Conservation (phyloP, 2,888 invertebrate genomes). For the Lacanobia oleracea region DNA sequence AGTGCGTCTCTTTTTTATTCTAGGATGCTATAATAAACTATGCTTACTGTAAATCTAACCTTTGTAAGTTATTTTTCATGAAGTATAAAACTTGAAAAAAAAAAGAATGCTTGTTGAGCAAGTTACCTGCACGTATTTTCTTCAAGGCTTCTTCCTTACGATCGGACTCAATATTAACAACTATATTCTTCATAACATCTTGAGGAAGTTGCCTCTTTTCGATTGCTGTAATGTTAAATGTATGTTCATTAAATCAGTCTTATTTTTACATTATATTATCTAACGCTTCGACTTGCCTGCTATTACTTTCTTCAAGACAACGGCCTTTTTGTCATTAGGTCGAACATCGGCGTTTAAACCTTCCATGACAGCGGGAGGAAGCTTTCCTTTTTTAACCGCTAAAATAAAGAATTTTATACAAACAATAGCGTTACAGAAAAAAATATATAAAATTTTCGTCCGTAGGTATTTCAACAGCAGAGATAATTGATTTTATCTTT, state of each 20-base stretch:
- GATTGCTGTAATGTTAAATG: conserved; percentile 22
- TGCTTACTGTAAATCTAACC: background rate
- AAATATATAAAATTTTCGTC: background rate
- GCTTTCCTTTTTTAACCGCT: conserved; percentile 17
- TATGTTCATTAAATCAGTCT: background rate
- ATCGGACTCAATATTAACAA: background rate
- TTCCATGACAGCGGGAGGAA: conserved; percentile 26
- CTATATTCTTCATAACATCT: conserved; percentile 14
- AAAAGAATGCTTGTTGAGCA: background rate
- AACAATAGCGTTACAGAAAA: background rate
- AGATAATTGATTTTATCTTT: no score
- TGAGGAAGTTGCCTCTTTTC: conserved; percentile 19
- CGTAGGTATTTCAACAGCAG: no score
- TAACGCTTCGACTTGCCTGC: conserved; percentile 8
- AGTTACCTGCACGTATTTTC: conserved; percentile 37
- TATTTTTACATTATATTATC: background rate
- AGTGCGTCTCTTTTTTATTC: background rate
- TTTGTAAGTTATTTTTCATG: no score
- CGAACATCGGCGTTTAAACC: conserved; percentile 27
- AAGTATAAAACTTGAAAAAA: background rate
- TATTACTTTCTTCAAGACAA: conserved; percentile 23
- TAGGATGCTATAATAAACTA: background rate
- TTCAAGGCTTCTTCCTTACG: conserved; percentile 7
- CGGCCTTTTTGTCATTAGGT: conserved; percentile 17
- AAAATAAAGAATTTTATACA: background rate